These are phyloP conservation scores for Protobothrops flavoviridis DNA, from an alignment of 2,113 vertebrate genomes.

Conservation along the genomic window DNA sequence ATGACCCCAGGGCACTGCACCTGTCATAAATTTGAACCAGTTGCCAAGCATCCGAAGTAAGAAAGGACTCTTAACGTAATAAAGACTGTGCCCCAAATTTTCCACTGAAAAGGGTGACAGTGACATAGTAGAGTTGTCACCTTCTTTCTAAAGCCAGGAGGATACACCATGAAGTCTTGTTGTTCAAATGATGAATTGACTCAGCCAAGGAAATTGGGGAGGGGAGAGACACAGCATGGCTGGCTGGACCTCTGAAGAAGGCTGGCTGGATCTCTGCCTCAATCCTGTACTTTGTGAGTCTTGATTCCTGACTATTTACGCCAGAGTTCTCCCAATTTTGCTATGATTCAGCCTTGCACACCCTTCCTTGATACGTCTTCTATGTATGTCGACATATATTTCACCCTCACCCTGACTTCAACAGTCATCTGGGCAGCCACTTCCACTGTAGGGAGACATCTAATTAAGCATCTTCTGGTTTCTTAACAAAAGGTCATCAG, in stretches of 20 bases:
- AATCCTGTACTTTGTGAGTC: not conserved
- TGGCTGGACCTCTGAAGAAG: not conserved
- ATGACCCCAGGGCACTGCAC: too few species aligned
- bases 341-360: not conserved
- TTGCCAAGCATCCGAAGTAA: not conserved
- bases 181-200: not conserved
- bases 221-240: not conserved
- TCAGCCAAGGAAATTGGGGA: not conserved
- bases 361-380: not conserved
- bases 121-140: not conserved
- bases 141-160: not conserved
- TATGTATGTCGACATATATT: too few species aligned
- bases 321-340: not conserved
- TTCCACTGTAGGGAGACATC: not conserved
- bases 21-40: too few species aligned
- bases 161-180: not conserved
- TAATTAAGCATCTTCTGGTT: not conserved
- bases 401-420: too few species aligned
- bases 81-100: not conserved
- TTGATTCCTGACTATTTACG: not conserved
- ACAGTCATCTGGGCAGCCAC: not conserved
- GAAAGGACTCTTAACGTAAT: not conserved
- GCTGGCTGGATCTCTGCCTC: not conserved
- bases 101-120: not conserved
- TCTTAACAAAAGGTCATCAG: not conserved